Conservation (phyloP, 2,113 vertebrate genomes). For the Ictalurus furcatus region DNA sequence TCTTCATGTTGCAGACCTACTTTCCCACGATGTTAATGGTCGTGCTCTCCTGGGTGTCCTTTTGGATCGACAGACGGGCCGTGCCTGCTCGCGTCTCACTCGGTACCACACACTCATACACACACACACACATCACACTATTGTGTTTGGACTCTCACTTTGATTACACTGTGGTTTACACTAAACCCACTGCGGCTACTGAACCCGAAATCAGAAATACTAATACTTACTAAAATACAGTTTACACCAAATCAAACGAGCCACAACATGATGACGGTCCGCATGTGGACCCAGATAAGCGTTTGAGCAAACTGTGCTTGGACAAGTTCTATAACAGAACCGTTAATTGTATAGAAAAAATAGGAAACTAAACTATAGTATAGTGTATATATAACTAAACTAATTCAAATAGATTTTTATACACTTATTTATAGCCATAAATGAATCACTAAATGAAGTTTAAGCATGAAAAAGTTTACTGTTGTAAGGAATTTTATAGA, state of each 20-base stretch:
- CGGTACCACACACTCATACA: constrained; percentile 68
- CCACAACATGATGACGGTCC: not conserved
- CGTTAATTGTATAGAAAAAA: not conserved
- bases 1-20: constrained; percentile 93
- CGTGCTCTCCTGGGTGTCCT: constrained; percentile 91
- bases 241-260: no score
- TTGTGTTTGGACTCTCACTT: not conserved
- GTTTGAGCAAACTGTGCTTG: not conserved
- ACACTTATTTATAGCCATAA: no score
- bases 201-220: no score
- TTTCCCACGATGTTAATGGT: constrained; percentile 95
- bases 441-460: not conserved
- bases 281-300: not conserved
- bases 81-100: constrained; percentile 89
- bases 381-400: no score
- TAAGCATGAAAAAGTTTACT: not conserved
- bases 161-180: no score
- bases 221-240: no score
- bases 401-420: no score
- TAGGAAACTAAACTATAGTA: no score
- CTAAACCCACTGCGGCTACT: no score
- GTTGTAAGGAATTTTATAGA: not conserved
- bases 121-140: constrained; percentile 4
- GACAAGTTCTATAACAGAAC: not conserved
- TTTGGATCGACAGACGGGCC: constrained; percentile 90